Evolutionary conservation across 2,797 vertebrate species (phyloP).

Genomic region (Columba guinea): DNA sequence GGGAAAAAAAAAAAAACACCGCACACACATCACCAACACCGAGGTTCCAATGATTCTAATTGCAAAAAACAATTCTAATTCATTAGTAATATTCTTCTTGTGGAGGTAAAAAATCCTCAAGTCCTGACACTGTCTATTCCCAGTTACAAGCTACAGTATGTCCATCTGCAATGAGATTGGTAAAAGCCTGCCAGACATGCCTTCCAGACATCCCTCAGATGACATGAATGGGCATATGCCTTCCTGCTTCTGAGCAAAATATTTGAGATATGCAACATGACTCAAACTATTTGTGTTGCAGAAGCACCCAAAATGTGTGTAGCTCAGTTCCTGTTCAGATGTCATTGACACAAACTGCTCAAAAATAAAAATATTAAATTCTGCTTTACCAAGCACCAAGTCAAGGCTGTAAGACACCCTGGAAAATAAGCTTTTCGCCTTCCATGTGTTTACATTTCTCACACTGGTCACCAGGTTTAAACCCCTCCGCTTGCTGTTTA

Average conservation of each 20-base stretch:
- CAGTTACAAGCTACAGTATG: background rate
- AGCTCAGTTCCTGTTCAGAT: background rate
- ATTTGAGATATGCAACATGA: constrained; percentile 9
- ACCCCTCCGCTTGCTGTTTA: background rate
- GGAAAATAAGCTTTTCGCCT: background rate
- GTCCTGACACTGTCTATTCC: background rate
- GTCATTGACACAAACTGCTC: background rate
- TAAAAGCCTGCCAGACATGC: background rate
- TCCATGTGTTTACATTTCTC: background rate
- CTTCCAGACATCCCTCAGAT: constrained; percentile 29
- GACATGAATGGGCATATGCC: constrained; percentile 17
- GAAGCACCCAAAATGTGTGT: background rate
- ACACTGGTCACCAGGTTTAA: background rate
- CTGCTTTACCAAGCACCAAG: background rate
- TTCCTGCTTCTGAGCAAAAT: constrained; percentile 27
- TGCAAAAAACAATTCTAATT: background rate
- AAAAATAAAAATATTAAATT: background rate
- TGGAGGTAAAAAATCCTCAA: background rate
- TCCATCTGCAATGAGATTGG: background rate
- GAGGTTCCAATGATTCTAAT: background rate
- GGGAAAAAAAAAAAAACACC: accelerated
- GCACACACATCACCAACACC: too few relatives aligned
- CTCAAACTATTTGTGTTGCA: background rate
- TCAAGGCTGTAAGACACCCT: background rate
- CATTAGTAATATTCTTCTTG: background rate